Base-by-base conservation (phyloP, 2,888 invertebrate genomes). In the Melolontha melolontha region DNA sequence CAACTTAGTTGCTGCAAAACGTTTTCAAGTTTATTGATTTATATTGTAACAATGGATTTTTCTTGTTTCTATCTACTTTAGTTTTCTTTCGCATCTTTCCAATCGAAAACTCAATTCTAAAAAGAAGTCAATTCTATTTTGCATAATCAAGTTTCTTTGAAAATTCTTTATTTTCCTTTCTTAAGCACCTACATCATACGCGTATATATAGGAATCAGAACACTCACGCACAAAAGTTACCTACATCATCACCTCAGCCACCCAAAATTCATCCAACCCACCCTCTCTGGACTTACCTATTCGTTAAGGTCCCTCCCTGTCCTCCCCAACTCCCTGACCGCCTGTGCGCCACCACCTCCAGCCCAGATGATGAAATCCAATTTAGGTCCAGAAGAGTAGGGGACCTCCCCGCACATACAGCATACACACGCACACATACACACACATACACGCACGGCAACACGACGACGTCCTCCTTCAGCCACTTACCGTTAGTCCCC, bases 291-390 rank as follows among this genome's bases (percentile, higher is more conserved):
- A 77, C 75, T 75, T 73, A 75, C 76, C 78, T 77, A 75, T 74
- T 67, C 72, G 68, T 68, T 68, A 62, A 62, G 42, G 12, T 29
- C 47, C 34, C 57, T 27, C 57, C 27, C 14, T 17, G 40, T 14
- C 40, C 40, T 29, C 17, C 22, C 42, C 22, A 27, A 5, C 12
- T 57, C 39, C 17, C 10, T 34, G 34, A 34, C 44, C 57, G 57
- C 41, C 41, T 27, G 42, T 11, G 10, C 49, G 11, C 17, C 22
- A 49, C 10, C 8, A 34, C 47, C 47, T 34, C 70, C 74, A 71
- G 72, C 73, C 72, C 72, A 74, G 75, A 78, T 77, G 78, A 78
- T 78, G 77, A 79, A 82, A 82, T 82, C 82, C 81, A 82, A 81
- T 82, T 82, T 80, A 78, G 79, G 78, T 78, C 79, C 77, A 74